phyloP scores from a whole-genome alignment of 2,888 invertebrate genomes.

The Lysandra coridon region DNA sequence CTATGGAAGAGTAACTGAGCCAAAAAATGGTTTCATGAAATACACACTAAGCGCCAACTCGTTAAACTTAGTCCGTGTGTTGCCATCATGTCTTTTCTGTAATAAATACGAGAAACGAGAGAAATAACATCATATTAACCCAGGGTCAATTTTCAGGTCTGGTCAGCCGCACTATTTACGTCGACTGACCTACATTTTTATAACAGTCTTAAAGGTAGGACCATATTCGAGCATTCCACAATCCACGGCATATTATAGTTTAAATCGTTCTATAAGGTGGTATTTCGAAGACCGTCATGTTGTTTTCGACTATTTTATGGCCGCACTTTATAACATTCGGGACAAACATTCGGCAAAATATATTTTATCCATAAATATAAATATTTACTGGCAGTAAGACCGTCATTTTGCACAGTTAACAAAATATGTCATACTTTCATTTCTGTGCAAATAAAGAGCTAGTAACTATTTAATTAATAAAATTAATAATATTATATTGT shows the following conservation, averaged over 20 bases:
- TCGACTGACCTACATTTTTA: background rate
- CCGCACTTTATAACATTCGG: conserved; percentile 9
- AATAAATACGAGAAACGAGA: no score
- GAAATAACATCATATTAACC: no score
- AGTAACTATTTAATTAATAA: no score
- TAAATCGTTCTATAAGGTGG: background rate
- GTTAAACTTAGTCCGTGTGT: no score
- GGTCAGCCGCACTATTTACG: no score
- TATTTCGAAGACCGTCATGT: background rate
- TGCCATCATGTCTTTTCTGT: no score
- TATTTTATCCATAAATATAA: conserved; percentile 1
- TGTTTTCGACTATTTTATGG: conserved; percentile 28
- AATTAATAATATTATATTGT: no score
- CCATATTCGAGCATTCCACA: no score
- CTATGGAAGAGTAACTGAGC: background rate
- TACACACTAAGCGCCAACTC: background rate
- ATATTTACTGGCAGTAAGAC: background rate
- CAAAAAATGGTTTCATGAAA: background rate
- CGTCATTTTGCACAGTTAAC: background rate
- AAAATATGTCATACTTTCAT: background rate
- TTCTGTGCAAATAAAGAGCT: no score
- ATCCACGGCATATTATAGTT: background rate
- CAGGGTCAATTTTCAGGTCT: no score
- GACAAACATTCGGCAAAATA: conserved; percentile 8
- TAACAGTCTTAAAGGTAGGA: background rate